Percentiles rank a stretch among this genome's conserved stretches.
These are phyloP conservation scores for Furcula furcula DNA, from an alignment of 2,888 invertebrate species.

Conservation along the genomic window DNA sequence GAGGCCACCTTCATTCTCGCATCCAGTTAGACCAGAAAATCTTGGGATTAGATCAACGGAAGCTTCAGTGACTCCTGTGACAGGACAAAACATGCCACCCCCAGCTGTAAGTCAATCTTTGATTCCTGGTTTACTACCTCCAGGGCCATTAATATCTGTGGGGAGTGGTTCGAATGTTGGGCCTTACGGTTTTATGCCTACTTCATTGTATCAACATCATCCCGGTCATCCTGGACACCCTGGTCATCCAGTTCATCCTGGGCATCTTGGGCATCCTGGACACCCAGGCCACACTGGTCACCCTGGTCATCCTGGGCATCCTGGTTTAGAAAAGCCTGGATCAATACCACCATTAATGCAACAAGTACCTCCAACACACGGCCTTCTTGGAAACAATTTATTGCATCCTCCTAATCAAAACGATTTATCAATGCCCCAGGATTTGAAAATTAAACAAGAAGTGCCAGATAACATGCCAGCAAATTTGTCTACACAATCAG, in stretches of 20 bases:
- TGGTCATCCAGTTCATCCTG: slow-evolving; percentile 42
- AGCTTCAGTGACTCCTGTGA: slow-evolving; percentile 54
- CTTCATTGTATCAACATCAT: slow-evolving; percentile 64
- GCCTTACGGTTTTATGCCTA: slow-evolving; percentile 84
- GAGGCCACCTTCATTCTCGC: slow-evolving; percentile 59
- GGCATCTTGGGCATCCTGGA: slow-evolving; percentile 44
- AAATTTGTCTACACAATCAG: slow-evolving; percentile 74
- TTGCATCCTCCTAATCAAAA: slow-evolving; percentile 58
- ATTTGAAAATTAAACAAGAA: slow-evolving; percentile 80
- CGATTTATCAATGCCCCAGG: slow-evolving; percentile 75
- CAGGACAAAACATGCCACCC: slow-evolving; percentile 68
- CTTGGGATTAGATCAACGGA: slow-evolving; percentile 63
- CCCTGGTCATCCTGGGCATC: slow-evolving; percentile 41
- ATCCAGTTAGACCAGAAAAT: slow-evolving; percentile 66
- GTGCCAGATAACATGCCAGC: slow-evolving; percentile 76
- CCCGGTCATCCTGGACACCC: slow-evolving; percentile 46
- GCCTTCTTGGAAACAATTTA: slow-evolving; percentile 51
- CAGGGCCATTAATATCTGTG: slow-evolving; percentile 82
- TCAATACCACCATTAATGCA: slow-evolving; percentile 65
- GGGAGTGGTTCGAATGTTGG: slow-evolving; percentile 80
- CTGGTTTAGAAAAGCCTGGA: slow-evolving; percentile 66
- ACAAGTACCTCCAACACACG: slow-evolving; percentile 63
- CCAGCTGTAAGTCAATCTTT: slow-evolving; percentile 79
- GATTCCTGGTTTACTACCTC: slow-evolving; percentile 79
- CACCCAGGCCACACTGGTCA: slow-evolving; percentile 2